Percentiles rank a stretch among this genome's conserved stretches.
Conservation (phyloP, 2,888 invertebrate species). For the Spatulosminthurus flaviceps region DNA sequence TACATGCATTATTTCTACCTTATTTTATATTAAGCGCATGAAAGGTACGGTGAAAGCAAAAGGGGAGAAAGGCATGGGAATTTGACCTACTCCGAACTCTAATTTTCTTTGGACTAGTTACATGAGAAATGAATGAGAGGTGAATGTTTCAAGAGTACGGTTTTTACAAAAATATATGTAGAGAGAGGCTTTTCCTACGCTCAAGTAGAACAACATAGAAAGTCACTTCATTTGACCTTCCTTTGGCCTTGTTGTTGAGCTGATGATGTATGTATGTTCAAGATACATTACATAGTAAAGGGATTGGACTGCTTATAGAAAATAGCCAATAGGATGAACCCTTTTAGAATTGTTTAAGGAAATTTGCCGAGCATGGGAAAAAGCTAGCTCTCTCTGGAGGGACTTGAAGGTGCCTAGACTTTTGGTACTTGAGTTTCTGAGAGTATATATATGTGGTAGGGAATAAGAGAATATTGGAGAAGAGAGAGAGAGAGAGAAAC, state of each 20-base stretch:
- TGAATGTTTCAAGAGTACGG: too few relatives aligned
- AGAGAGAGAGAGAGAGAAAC: slow-evolving; percentile 28
- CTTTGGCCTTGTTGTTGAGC: neutral
- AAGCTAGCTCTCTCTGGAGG: slow-evolving; percentile 38
- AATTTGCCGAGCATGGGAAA: slow-evolving; percentile 13
- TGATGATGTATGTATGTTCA: neutral
- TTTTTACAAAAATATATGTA: too few relatives aligned
- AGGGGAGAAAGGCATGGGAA: too few relatives aligned
- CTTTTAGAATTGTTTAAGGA: slow-evolving; percentile 3
- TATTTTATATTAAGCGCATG: too few relatives aligned
- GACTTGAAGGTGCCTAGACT: slow-evolving; percentile 33
- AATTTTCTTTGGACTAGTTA: too few relatives aligned
- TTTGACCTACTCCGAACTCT: too few relatives aligned
- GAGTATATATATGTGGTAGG: neutral
- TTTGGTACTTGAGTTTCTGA: neutral
- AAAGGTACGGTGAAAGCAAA: too few relatives aligned
- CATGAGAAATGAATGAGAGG: too few relatives aligned
- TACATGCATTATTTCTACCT: too few relatives aligned
- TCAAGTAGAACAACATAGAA: too few relatives aligned
- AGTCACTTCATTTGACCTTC: too few relatives aligned
- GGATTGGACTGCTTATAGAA: neutral
- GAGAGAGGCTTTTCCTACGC: too few relatives aligned
- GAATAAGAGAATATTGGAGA: neutral
- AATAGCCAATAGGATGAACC: slow-evolving; percentile 6
- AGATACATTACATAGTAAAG: neutral